A percentile compares a stretch with the other conserved stretches of the same genome.
phyloP scores from a whole-genome alignment of 2,113 vertebrate genomes.

The Toxotes jaculatrix region DNA sequence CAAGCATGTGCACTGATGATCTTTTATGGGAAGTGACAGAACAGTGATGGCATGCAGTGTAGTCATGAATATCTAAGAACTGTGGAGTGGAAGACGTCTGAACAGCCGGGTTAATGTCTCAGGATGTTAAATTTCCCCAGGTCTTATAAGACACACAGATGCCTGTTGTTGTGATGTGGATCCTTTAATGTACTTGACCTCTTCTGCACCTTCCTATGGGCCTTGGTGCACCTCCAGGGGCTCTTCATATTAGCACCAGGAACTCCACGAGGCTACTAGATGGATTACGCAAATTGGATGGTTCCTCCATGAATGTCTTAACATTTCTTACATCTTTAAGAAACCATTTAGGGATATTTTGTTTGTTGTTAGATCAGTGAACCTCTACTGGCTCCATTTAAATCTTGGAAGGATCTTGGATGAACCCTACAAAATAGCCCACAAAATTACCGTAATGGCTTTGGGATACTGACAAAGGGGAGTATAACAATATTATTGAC shows the following conservation, averaged over 20 bases:
- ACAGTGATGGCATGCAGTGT: constrained; percentile 15
- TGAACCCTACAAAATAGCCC: background rate
- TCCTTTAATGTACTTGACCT: constrained; percentile 12
- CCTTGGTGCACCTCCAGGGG: background rate
- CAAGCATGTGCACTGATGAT: constrained; percentile 41
- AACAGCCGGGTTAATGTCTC: constrained; percentile 26
- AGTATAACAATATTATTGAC: too few relatives aligned
- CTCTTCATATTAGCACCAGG: background rate
- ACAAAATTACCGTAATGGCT: too few relatives aligned
- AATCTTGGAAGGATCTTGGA: background rate
- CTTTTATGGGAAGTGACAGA: constrained; percentile 63
- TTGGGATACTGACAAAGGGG: too few relatives aligned
- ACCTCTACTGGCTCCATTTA: background rate
- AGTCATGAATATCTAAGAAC: constrained; percentile 62
- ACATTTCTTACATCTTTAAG: background rate
- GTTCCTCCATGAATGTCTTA: background rate
- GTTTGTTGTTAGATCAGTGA: background rate
- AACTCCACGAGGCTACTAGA: background rate
- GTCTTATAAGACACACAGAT: constrained; percentile 1
- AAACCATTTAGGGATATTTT: background rate
- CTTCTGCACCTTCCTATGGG: background rate
- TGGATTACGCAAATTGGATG: background rate
- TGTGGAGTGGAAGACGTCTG: constrained; percentile 28
- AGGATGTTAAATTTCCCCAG: background rate
- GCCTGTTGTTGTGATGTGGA: constrained; percentile 23